Base-by-base conservation (phyloP, 2,888 invertebrate genomes). In the Blera fallax region DNA sequence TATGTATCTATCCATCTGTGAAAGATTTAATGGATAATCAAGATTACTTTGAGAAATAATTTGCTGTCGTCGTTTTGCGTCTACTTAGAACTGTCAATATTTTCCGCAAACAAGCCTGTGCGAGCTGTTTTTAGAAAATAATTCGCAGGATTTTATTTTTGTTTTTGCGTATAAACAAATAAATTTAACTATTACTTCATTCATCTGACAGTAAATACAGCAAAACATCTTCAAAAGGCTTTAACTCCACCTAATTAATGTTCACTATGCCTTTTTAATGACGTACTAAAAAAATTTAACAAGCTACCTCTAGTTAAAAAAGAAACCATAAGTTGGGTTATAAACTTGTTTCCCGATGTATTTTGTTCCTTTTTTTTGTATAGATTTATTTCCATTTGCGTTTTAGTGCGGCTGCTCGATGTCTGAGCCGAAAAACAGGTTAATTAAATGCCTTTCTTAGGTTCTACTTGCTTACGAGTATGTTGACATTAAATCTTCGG, bases 401-500 rank as follows among this genome's bases (percentile, higher is more conserved):
- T 29, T 50, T 52, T 29, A 16, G 32, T 34, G 6, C 4, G 58
- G 18, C 24, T 58, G 34, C 34, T n/a, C 5, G 10, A 43, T 43
- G 69, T 54, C 69, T 54, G 18, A 29, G 54, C 54, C 45, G 32
- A 56, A 40, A 52, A 54, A 27, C 43, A 45, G 45, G 56, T 34
- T 70, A 58, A 34, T 58, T 14, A 32, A 70, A 45, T 54, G 43
- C 10, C 27, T 48, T 16, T 50, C 48, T 24, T 37, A 48, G 37
- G 32, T 29, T 24, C 48, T 21, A 27, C 27, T 43, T 40, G 32
- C 34, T 32, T 58, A 27, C 45, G 54, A 56, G 58, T 40, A 29
- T 77, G 50, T 60, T 77, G 48, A 73, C 40, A 50, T 62, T 27
- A 56, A 56, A 56, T 16, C 10, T 48, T n/a, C 37, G 56, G 72